Evolutionary conservation across 2,797 vertebrate genomes (phyloP).

Genomic region (Remorina albescens): DNA sequence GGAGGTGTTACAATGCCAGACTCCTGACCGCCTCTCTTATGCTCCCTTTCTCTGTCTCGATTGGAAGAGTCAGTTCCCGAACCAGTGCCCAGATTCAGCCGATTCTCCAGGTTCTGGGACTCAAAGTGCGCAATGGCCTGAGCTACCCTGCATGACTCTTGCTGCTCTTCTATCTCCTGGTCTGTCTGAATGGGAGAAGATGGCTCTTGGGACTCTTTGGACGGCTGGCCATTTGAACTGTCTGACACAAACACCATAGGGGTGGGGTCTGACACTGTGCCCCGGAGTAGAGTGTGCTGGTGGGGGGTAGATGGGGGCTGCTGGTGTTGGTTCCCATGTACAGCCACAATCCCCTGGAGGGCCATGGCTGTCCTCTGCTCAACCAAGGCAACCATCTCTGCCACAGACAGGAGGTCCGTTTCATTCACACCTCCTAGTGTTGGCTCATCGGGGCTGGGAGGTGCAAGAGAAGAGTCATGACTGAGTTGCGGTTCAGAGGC

Average conservation of each 20-base stretch:
- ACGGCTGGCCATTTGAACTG: slow-evolving; percentile 65
- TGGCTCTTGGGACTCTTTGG: slow-evolving; percentile 71
- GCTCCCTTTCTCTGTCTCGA: slow-evolving; percentile 58
- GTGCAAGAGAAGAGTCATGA: slow-evolving; percentile 46
- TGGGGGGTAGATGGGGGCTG: slow-evolving; percentile 54
- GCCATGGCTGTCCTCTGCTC: slow-evolving; percentile 91
- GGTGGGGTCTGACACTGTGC: slow-evolving; percentile 70
- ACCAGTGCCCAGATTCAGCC: slow-evolving; percentile 62
- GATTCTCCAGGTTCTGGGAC: slow-evolving; percentile 85
- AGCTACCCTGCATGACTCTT: slow-evolving; percentile 90
- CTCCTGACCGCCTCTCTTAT: slow-evolving; percentile 47
- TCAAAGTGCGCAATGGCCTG: slow-evolving; percentile 95
- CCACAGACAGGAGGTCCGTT: slow-evolving; percentile 92
- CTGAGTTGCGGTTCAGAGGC: slow-evolving; percentile 52
- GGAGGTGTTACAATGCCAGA: slow-evolving; percentile 58
- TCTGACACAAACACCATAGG: slow-evolving; percentile 87
- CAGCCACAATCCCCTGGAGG: slow-evolving; percentile 85
- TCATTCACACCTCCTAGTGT: slow-evolving; percentile 73
- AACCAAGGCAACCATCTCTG: slow-evolving; percentile 96
- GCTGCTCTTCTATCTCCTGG: slow-evolving; percentile 80
- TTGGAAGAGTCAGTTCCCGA: slow-evolving; percentile 58
- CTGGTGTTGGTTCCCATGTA: slow-evolving; percentile 74
- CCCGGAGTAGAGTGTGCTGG: slow-evolving; percentile 76
- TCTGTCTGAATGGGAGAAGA: slow-evolving; percentile 78
- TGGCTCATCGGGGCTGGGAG: slow-evolving; percentile 63